Conservation (phyloP, 2,113 vertebrate species). For the Monopterus albus region DNA sequence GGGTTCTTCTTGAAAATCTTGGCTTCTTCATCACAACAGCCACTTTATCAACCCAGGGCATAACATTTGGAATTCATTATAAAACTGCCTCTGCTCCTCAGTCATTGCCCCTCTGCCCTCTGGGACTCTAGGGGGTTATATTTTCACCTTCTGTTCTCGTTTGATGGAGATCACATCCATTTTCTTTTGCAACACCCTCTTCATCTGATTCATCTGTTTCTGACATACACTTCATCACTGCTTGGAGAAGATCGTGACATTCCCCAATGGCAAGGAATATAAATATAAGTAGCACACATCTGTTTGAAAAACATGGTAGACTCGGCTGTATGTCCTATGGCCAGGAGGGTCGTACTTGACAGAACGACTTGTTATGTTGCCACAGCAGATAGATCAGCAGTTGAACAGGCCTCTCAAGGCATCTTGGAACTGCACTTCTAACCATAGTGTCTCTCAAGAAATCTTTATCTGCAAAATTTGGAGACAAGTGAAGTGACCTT, state of each 20-base stretch:
- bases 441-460: not conserved
- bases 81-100: conserved; percentile 9
- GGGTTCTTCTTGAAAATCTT: conserved; percentile 33
- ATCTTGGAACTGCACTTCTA: not conserved
- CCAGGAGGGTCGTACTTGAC: not conserved
- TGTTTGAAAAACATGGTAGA: conserved; percentile 1
- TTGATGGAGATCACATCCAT: conserved; percentile 1
- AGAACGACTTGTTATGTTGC: not conserved
- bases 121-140: not conserved
- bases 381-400: not conserved
- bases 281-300: conserved; percentile 1
- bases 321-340: not conserved
- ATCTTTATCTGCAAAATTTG: too few species aligned
- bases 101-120: conserved; percentile 1
- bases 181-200: not conserved
- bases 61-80: conserved; percentile 21
- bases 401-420: not conserved
- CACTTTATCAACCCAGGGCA: conserved; percentile 14
- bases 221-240: not conserved
- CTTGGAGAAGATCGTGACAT: not conserved
- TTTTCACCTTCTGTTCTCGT: not conserved
- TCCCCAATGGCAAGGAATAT: not conserved
- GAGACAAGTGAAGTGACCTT: too few species aligned
- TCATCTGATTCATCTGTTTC: conserved; percentile 3
- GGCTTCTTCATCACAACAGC: conserved; percentile 23